Evolutionary conservation across 2,797 vertebrate genomes (phyloP).

Genomic region (Danio albolineatus): DNA sequence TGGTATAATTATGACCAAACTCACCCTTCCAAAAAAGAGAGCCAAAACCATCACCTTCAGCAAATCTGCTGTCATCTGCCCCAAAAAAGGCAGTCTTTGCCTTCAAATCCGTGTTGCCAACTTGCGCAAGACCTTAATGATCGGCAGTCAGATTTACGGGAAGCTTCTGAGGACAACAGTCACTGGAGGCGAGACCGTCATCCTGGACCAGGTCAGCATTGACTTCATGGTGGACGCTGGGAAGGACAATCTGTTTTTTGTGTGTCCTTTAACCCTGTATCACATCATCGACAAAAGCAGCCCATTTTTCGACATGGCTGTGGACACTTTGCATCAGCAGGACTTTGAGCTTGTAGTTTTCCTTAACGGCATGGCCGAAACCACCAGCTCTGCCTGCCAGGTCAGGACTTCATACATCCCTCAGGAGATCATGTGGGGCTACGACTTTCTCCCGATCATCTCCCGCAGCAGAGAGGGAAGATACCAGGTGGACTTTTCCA

Average conservation of each 20-base stretch:
- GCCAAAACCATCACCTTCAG: constrained; percentile 95
- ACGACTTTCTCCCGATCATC: constrained; percentile 91
- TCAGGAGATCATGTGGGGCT: constrained; percentile 97
- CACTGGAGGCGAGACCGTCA: constrained; percentile 93
- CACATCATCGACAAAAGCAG: constrained; percentile 91
- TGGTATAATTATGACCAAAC: constrained; percentile 93
- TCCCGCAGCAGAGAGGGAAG: constrained; percentile 95
- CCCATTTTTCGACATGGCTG: constrained; percentile 94
- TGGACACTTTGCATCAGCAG: constrained; percentile 89
- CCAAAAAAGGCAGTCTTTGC: constrained; percentile 85
- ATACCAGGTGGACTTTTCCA: constrained; percentile 94
- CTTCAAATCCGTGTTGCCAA: constrained; percentile 93
- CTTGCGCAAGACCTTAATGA: constrained; percentile 92
- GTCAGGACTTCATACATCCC: constrained; percentile 94
- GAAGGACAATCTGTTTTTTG: constrained; percentile 95
- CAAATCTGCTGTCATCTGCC: constrained; percentile 90
- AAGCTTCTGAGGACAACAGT: constrained; percentile 91
- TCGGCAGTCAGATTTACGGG: constrained; percentile 93
- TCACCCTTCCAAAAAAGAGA: constrained; percentile 90
- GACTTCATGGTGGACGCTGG: constrained; percentile 90
- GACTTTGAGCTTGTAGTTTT: constrained; percentile 96
- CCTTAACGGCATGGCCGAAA: constrained; percentile 90
- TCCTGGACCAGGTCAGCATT: constrained; percentile 92
- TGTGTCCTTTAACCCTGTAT: constrained; percentile 92
- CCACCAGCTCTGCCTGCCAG: constrained; percentile 93